Evolutionary conservation across 2,797 vertebrate species (phyloP).

Genomic region (Syndactyla subalaris): DNA sequence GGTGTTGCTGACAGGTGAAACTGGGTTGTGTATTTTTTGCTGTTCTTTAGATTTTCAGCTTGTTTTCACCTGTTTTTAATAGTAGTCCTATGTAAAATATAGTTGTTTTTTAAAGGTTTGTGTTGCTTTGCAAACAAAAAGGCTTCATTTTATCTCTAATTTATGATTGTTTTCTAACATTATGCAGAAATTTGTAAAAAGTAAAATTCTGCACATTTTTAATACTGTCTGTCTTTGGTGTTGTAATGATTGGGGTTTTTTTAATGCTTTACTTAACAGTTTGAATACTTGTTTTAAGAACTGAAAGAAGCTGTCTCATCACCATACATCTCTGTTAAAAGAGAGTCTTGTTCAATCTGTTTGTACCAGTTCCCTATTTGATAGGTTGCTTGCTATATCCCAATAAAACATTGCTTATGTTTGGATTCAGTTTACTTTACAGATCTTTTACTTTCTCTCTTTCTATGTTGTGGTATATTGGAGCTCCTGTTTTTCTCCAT

Average conservation of each 20-base stretch:
- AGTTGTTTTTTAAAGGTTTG: conserved; percentile 59
- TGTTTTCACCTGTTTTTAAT: conserved; percentile 60
- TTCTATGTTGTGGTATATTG: conserved; percentile 4
- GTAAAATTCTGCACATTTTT: conserved; percentile 73
- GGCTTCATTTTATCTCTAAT: conserved; percentile 67
- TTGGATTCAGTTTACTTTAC: conserved; percentile 58
- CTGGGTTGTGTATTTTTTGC: conserved; percentile 59
- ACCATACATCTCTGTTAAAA: conserved; percentile 78
- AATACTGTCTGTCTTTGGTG: conserved; percentile 70
- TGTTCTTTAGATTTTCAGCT: conserved; percentile 62
- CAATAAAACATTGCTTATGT: conserved; percentile 75
- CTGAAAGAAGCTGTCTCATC: conserved; percentile 67
- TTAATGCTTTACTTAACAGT: conserved; percentile 56
- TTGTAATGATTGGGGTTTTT: conserved; percentile 64
- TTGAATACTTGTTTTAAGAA: conserved; percentile 71
- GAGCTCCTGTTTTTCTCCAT: not conserved
- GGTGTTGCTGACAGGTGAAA: conserved; percentile 61
- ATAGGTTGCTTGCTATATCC: conserved; percentile 71
- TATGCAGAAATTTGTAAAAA: conserved; percentile 65
- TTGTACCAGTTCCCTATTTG: conserved; percentile 68
- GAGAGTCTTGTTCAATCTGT: conserved; percentile 73
- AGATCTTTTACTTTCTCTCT: conserved; percentile 23
- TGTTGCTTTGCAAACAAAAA: conserved; percentile 59
- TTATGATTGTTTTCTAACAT: conserved; percentile 75
- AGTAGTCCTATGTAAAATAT: conserved; percentile 62